These are phyloP conservation scores for Leucophenga maculata DNA, from an alignment of 2,888 invertebrate species.

Conservation along the genomic window DNA sequence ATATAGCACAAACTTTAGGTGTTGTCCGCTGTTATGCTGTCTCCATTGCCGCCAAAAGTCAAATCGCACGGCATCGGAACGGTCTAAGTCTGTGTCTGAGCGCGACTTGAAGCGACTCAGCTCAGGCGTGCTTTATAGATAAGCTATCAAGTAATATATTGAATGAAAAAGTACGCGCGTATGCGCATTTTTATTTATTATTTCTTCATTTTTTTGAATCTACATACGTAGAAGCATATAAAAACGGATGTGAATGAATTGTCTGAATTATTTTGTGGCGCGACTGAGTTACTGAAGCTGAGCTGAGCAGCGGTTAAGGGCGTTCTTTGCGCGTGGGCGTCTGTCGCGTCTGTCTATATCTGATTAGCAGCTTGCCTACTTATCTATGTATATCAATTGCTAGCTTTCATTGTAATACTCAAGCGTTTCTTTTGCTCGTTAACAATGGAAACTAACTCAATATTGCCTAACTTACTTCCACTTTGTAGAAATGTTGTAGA, in stretches of 20 bases:
- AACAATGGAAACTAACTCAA: no score
- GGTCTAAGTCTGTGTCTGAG: not conserved
- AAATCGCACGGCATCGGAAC: not conserved
- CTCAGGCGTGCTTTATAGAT: slow-evolving; percentile 39
- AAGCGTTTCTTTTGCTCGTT: no score
- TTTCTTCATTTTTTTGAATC: no score
- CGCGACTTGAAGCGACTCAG: not conserved
- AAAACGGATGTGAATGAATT: slow-evolving; percentile 36
- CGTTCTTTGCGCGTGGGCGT: slow-evolving; percentile 17
- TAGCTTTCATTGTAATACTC: no score
- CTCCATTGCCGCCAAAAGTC: slow-evolving; percentile 32
- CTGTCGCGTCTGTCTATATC: slow-evolving; percentile 1
- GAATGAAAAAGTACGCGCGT: slow-evolving; percentile 42
- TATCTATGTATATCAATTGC: not conserved
- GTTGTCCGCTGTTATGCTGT: not conserved
- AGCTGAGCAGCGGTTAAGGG: not conserved
- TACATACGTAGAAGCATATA: slow-evolving; percentile 46
- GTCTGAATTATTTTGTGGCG: not conserved
- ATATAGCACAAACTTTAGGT: not conserved
- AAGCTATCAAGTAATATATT: slow-evolving; percentile 62
- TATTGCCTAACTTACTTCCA: no score
- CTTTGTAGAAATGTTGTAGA: no score
- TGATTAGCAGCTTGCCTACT: not conserved
- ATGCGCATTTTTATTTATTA: slow-evolving; percentile 36
- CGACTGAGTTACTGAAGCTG: not conserved